A percentile compares a stretch with the other conserved stretches of the same genome.
phyloP scores from a whole-genome alignment of 2,113 vertebrate genomes.

The Capra hircus region DNA sequence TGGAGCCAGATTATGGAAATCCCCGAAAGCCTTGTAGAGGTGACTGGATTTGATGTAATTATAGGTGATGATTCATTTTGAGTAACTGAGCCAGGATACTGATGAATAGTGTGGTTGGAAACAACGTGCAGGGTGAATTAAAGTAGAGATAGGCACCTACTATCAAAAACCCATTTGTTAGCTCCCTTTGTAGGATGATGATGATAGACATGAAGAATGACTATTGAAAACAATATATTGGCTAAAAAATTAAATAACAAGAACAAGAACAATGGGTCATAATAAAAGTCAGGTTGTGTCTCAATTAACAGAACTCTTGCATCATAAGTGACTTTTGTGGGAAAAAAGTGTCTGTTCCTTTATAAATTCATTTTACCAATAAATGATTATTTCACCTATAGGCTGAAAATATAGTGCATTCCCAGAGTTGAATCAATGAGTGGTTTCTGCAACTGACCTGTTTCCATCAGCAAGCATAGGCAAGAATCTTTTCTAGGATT shows the following conservation, averaged over 20 bases:
- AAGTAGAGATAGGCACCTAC: neutral
- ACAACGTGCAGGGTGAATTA: neutral
- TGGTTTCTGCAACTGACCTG: neutral
- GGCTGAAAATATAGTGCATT: neutral
- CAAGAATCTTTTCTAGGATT: neutral
- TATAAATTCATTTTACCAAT: conserved; percentile 18
- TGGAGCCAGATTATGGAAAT: neutral
- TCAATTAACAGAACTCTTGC: conserved; percentile 19
- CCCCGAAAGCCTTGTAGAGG: neutral
- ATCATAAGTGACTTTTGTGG: neutral
- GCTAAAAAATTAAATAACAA: conserved; percentile 17
- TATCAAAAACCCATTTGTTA: conserved; percentile 29
- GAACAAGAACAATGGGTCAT: neutral
- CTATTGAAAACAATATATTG: neutral
- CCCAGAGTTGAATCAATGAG: conserved; percentile 22
- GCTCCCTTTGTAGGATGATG: neutral
- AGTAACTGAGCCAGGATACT: neutral
- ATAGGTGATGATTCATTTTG: neutral
- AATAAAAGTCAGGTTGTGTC: neutral
- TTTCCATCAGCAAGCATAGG: neutral
- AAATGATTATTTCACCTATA: neutral
- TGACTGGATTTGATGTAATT: neutral
- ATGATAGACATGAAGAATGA: neutral
- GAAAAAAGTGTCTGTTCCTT: neutral
- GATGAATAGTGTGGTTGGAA: conserved; percentile 6